Base-by-base conservation (phyloP, 1,140 invertebrate species). In the Spodoptera litura region DNA sequence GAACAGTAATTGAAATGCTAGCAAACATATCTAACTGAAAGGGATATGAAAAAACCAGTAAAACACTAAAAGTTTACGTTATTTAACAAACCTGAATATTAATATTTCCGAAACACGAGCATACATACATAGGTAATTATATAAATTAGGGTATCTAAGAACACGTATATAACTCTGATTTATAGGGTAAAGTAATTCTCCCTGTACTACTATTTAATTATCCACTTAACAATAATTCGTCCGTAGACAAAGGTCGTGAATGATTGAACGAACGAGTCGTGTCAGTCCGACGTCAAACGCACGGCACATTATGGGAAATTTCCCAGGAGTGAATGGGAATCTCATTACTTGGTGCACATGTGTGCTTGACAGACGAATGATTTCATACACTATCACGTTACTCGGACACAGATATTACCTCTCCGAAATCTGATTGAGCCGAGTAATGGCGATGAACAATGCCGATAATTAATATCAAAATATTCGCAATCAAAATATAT, bases 291-390 rank as follows among this genome's bases (percentile, higher is more conserved):
- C 84, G 83, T 75, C 72, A 75, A 83, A 66, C 76, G 64, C 51
- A 74, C 51, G 59, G 79, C 83, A 80, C 85, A 87, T 85, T 89
- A 87, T 84, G 83, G 78, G 78, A 82, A 89, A 90, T 88, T 91
- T 89, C 89, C 89, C 88, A 79, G 66, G 88, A 88, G 89, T 83
- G 78, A 87, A 87, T 86, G 85, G 81, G 80, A 90, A 91, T 91
- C 84, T 89, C 89, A 90, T 92, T 92, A 91, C 80, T 79, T 79
- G 68, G 79, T 91, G 87, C 86, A 85, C 85, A 86, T 83, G 80
- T 87, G 85, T 79, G 74, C 59, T 55, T 90, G 90, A 88, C 88
- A 89, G 82, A 73, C 88, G 86, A 91, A 81, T 84, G 86, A 89
- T 85, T 86, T 74, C 78, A 74, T 78, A 79, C 68, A 68, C 62